phyloP scores from a whole-genome alignment of 2,113 vertebrate species.

The Herpetotheres cachinnans region DNA sequence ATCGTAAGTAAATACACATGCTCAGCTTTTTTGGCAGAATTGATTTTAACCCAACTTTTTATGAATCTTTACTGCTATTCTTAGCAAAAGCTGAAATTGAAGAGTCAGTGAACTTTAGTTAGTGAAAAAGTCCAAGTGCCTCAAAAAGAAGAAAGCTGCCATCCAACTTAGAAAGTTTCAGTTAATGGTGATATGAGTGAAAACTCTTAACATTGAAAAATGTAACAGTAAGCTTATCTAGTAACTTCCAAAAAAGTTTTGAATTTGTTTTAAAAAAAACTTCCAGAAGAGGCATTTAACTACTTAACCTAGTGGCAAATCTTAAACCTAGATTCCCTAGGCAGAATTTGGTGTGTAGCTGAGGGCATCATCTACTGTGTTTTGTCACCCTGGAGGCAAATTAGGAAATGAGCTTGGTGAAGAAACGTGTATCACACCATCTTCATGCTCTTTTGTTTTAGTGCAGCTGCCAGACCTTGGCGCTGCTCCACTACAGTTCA shows the following conservation, averaged over 20 bases:
- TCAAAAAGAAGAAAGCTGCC: not conserved
- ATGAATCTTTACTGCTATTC: not conserved
- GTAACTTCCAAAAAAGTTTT: not conserved
- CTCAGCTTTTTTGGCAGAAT: not conserved
- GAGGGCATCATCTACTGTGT: not conserved
- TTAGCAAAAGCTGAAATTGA: not conserved
- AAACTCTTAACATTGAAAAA: not conserved
- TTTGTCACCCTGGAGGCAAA: not conserved
- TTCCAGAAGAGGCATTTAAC: not conserved
- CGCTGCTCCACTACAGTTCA: not conserved
- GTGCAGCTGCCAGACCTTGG: not conserved
- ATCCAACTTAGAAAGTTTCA: not conserved
- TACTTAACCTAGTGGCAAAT: not conserved
- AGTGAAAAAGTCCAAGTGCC: not conserved
- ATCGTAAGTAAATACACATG: not conserved
- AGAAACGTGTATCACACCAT: fast-evolving
- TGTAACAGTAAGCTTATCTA: not conserved
- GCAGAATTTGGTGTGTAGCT: not conserved
- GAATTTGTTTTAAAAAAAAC: not conserved
- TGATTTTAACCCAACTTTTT: not conserved
- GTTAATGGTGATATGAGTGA: not conserved
- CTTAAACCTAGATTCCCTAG: not conserved
- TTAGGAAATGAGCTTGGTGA: not conserved
- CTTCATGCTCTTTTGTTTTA: not conserved
- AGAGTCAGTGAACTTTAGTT: not conserved